Evolutionary conservation across 2,888 invertebrate genomes (phyloP).

Genomic region (Capitulum mitella): DNA sequence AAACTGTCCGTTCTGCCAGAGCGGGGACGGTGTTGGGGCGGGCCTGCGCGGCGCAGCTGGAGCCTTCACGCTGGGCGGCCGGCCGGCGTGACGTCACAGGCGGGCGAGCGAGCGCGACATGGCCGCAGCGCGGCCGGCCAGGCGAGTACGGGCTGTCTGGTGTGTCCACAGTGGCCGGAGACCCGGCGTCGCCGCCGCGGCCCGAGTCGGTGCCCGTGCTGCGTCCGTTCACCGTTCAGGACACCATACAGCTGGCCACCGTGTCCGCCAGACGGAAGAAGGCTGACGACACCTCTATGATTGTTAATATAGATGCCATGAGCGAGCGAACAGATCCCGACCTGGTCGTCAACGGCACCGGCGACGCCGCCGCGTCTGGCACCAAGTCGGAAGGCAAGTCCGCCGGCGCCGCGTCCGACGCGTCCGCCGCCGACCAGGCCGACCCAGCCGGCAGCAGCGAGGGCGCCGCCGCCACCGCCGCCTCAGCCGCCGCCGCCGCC

Average conservation of each 20-base stretch:
- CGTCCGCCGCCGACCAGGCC: not conserved
- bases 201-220: conserved; percentile 37
- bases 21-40: not conserved
- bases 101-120: not conserved
- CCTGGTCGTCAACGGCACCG: conserved; percentile 13
- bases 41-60: no score
- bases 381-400: not conserved
- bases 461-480: not conserved
- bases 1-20: no score
- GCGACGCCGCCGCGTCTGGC: not conserved
- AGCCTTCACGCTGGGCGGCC: not conserved
- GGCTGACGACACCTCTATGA: conserved; percentile 42
- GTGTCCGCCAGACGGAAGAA: not conserved
- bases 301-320: conserved; percentile 43
- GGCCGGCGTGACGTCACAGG: conserved; percentile 1
- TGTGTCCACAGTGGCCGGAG: conserved; percentile 10
- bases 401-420: not conserved
- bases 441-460: not conserved
- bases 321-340: conserved; percentile 15
- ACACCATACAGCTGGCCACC: conserved; percentile 38
- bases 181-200: conserved; percentile 34
- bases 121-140: not conserved
- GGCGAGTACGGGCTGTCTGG: not conserved
- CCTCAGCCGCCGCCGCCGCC: not conserved
- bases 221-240: conserved; percentile 40